A percentile compares a stretch with the other conserved stretches of the same genome.
Evolutionary conservation across 1,140 invertebrate species (phyloP).

Genomic region (Pygmarrhopalites habei): DNA sequence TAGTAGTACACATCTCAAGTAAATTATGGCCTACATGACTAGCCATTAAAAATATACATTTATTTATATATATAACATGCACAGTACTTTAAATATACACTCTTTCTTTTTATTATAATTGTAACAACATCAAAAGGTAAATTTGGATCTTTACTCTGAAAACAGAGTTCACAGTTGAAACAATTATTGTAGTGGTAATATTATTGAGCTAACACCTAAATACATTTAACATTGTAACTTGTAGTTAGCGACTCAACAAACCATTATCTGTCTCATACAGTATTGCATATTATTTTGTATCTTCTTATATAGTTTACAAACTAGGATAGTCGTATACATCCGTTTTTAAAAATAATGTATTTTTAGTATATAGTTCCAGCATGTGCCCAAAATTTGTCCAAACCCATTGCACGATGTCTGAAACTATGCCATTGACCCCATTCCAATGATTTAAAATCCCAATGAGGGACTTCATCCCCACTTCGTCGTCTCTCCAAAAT

Average conservation of each 20-base stretch:
- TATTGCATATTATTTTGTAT: neutral
- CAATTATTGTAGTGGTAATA: neutral
- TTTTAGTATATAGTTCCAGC: neutral
- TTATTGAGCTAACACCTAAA: neutral
- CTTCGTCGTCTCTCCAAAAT: neutral
- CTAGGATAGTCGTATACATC: conserved; percentile 3
- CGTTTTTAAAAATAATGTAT: no score
- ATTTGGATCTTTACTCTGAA: neutral
- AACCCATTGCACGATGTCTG: neutral
- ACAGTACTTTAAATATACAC: neutral
- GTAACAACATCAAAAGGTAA: neutral
- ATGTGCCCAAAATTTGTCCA: neutral
- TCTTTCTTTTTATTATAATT: neutral
- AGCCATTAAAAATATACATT: no score
- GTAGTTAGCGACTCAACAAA: neutral
- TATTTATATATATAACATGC: neutral
- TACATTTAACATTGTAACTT: neutral
- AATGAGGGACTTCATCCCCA: neutral
- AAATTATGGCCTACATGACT: neutral
- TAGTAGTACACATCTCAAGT: no score
- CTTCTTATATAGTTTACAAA: neutral
- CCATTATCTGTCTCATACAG: neutral
- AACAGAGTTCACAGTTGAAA: neutral
- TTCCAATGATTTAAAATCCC: neutral
- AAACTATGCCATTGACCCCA: neutral